Evolutionary conservation across 2,888 invertebrate genomes (phyloP), one percentile per base, ranked within the genome.

Genomic region (Amorpha juglandis): DNA sequence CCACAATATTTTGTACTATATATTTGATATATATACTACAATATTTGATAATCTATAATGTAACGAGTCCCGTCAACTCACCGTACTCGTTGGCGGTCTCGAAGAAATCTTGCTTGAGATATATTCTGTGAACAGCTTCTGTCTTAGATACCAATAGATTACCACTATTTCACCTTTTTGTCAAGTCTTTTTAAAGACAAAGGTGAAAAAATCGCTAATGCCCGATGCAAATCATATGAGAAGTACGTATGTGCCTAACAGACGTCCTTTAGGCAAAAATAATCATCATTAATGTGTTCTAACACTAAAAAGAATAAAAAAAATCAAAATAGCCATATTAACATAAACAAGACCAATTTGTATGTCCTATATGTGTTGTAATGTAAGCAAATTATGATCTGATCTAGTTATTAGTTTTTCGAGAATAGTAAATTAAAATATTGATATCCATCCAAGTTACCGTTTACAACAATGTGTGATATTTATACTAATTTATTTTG

Each of bases 271-370:
- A 19, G 19, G 19, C 19, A 38, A 42, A 42, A 58, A 14, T 8
- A 35, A 58, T 12, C 1, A 42, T 38, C 11, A 55, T 50, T 19
- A 19, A 58, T 38, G 42, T 12, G 1, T 42, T 42, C 19, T 42
- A 19, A 38, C 58, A 58, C 19, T 58, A 11, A 2, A 38, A n/a
- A n/a, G n/a, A n/a, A n/a, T n/a, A n/a, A n/a, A n/a, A n/a, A n/a
- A n/a, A n/a, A n/a, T n/a, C 58, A 42, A 16, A 38, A 38, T 16
- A 58, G 58, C 58, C 58, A 58, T 58, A 58, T 42, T 42, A 42
- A 42, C 12, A 19, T 12, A 58, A 38, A 58, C 19, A 42, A 42
- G 12, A 58, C 19, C 21, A 58, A 19, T 42, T 27, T 27, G 1
- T n/a, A 9, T 12, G 33, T 35, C 9, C 14, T 38, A 35, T 58